A percentile compares a stretch with the other conserved stretches of the same genome.
Evolutionary conservation across 2,797 vertebrate genomes (phyloP).

Genomic region (Chaetophractus vellerosus): DNA sequence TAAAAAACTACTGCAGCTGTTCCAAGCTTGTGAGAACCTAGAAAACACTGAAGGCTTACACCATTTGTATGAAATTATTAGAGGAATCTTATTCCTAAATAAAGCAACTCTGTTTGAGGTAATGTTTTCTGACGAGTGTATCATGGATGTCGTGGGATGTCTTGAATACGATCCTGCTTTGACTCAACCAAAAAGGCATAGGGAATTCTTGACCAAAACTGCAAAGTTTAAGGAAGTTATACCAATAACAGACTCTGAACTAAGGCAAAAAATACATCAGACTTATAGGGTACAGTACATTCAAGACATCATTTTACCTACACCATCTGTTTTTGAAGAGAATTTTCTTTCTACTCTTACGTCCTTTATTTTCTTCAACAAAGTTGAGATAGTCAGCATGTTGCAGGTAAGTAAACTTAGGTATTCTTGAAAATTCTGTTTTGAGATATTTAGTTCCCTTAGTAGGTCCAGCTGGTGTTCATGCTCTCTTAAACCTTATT

Average conservation of each 20-base stretch:
- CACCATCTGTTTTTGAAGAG: slow-evolving; percentile 99
- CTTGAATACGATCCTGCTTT: slow-evolving; percentile 98
- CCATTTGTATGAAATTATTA: slow-evolving; percentile 98
- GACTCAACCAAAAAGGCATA: slow-evolving; percentile 97
- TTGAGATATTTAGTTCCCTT: slow-evolving; percentile 46
- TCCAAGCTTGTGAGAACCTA: slow-evolving; percentile 97
- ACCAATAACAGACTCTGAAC: slow-evolving; percentile 99
- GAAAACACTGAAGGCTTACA: slow-evolving; percentile 98
- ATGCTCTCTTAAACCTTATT: background rate
- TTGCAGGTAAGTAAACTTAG: slow-evolving; percentile 94
- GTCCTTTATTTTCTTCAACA: slow-evolving; percentile 99
- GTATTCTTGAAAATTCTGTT: slow-evolving; percentile 47
- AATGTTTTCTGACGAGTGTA: slow-evolving; percentile 99
- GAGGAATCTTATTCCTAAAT: slow-evolving; percentile 99
- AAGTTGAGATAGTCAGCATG: slow-evolving; percentile 99
- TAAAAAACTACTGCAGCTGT: slow-evolving; percentile 98
- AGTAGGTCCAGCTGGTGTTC: slow-evolving; percentile 49
- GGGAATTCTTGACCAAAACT: slow-evolving; percentile 99
- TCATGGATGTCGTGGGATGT: slow-evolving; percentile 99
- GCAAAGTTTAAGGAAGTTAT: slow-evolving; percentile 99
- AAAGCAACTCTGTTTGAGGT: slow-evolving; percentile 99
- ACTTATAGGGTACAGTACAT: slow-evolving; percentile 99
- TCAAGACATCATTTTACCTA: slow-evolving; percentile 99
- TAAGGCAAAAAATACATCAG: slow-evolving; percentile 99
- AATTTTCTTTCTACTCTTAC: slow-evolving; percentile 99